Evolutionary conservation across 2,797 vertebrate species (phyloP).

Genomic region (Furcifer pardalis): DNA sequence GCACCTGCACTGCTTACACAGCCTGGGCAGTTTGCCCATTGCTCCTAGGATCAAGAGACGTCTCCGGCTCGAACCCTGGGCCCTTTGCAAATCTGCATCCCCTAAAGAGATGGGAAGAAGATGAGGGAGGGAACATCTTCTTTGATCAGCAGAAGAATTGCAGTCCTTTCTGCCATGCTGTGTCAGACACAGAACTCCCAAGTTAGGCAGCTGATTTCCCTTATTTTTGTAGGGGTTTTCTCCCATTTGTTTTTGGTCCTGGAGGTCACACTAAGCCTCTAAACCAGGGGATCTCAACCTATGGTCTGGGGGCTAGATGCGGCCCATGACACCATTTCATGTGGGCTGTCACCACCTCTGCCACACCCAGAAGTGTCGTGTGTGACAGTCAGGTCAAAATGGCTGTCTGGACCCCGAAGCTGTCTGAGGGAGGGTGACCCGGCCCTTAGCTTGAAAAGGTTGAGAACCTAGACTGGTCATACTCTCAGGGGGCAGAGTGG

Average conservation of each 20-base stretch:
- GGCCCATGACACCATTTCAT: too few relatives aligned
- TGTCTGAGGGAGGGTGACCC: too few relatives aligned
- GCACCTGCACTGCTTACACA: conserved; percentile 56
- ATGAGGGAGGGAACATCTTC: neutral
- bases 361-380: too few relatives aligned
- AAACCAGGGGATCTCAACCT: too few relatives aligned
- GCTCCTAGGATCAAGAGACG: conserved; percentile 35
- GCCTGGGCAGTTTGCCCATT: conserved; percentile 58
- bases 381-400: too few relatives aligned
- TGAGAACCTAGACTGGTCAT: too few relatives aligned
- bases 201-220: conserved; percentile 24
- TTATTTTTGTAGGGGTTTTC: conserved; percentile 26
- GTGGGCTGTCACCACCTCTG: too few relatives aligned
- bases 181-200: neutral
- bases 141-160: neutral
- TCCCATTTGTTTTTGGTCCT: neutral
- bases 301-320: too few relatives aligned
- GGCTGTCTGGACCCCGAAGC: too few relatives aligned
- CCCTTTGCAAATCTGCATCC: conserved; percentile 23
- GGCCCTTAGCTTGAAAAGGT: too few relatives aligned
- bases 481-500: too few relatives aligned
- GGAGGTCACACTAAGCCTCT: conserved; percentile 3
- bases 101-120: neutral
- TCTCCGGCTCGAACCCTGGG: conserved; percentile 34
- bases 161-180: neutral